Evolutionary conservation across 2,797 vertebrate species (phyloP), one percentile per base, ranked within the genome.

Genomic region (Pangasius mekongensis): DNA sequence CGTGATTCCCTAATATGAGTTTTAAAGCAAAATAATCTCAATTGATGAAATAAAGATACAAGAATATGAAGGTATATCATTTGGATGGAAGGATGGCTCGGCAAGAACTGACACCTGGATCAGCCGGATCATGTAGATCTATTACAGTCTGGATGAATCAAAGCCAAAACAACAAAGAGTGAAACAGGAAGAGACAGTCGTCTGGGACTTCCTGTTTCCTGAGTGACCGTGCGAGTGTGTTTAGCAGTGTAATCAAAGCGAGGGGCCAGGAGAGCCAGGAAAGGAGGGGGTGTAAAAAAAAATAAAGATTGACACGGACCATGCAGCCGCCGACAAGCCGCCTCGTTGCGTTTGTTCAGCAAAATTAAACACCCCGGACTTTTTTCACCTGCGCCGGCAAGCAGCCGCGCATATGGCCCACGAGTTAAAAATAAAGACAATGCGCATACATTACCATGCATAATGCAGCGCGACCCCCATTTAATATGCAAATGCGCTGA

Each of bases 401-500:
- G 96, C 96, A 95, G 95, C 94, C 93, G 95, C 95, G 90, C 97
- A 97, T 96, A 97, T 97, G 97, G 97, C 95, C 95, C 93, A 90
- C 93, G 90, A 96, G 96, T 97, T 98, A 98, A 97, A 98, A 98
- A 98, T 98, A 98, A 96, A 97, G 97, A 97, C 95, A 95, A 96
- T 93, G 96, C 91, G 97, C 97, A 98, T 98, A 97, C 95, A 98
- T 98, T 98, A 97, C 96, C 97, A 98, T 98, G 95, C 94, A 92
- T 97, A 97, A 98, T 97, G 95, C 93, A 93, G 93, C 89, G 93
- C 95, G 93, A 96, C 95, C 96, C 96, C 98, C 97, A 97, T 98
- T 98, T 97, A 97, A 98, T 97, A 99, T 98, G 98, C 97, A 97
- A 98, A 98, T 98, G 96, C 94, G 93, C 95, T 96, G 96, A 97